Evolutionary conservation across 92 coral and sea anemone species (phyloP).

Genomic region (Galaxea fascicularis): DNA sequence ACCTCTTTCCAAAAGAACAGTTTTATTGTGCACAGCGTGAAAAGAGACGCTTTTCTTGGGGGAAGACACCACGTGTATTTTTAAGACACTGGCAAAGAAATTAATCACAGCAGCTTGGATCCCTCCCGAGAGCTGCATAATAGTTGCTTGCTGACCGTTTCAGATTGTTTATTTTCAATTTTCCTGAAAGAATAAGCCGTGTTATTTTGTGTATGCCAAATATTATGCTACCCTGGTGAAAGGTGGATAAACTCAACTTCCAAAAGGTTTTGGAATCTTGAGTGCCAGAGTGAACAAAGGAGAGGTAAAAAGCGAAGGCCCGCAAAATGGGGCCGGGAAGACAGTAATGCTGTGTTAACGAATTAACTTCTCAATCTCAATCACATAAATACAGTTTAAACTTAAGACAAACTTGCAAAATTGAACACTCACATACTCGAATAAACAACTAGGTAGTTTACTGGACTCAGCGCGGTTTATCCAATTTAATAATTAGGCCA

Average conservation of each 20-base stretch:
- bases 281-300: background rate
- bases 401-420: no score
- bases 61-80: conserved; percentile 22
- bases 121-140: conserved; percentile 30
- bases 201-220: conserved; percentile 44
- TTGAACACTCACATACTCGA: no score
- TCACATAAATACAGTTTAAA: no score
- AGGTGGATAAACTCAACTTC: background rate
- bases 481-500: no score
- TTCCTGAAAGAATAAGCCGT: conserved; percentile 7
- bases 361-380: no score
- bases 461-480: no score
- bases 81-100: background rate
- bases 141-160: conserved; percentile 35
- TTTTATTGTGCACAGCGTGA: conserved; percentile 30
- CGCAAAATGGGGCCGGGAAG: no score
- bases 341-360: no score
- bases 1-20: conserved; percentile 8
- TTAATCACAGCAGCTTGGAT: background rate
- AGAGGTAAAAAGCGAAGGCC: background rate
- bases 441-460: no score
- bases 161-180: conserved; percentile 16
- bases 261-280: background rate
- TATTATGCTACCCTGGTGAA: conserved; percentile 8
- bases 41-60: background rate